A percentile compares a stretch with the other conserved stretches of the same genome.
These are phyloP conservation scores for Muscicapa striata DNA, from an alignment of 2,797 vertebrate species.

Conservation along the genomic window DNA sequence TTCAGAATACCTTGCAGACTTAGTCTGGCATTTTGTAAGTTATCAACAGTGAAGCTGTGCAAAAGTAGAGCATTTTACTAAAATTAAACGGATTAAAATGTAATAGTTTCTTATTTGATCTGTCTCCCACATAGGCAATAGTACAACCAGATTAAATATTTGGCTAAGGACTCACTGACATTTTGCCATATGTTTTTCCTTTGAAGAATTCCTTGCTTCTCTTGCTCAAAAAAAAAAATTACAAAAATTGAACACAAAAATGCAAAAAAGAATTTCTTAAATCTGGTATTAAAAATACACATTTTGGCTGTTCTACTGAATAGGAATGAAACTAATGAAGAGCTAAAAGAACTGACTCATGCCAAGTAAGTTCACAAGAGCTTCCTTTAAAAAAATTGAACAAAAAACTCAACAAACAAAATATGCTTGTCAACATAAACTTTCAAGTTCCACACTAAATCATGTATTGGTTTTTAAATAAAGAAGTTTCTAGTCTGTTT, in stretches of 20 bases:
- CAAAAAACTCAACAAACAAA: accelerated
- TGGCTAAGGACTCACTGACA: not conserved
- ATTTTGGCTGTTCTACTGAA: not conserved
- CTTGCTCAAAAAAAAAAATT: not conserved
- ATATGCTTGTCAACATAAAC: not conserved
- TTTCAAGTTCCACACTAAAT: not conserved
- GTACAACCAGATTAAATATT: not conserved
- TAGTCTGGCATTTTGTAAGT: not conserved
- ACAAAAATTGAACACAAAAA: not conserved
- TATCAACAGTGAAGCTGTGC: not conserved
- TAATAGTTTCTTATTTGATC: not conserved
- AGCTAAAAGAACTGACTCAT: not conserved
- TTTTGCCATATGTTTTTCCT: not conserved
- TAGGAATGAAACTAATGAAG: not conserved
- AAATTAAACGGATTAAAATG: not conserved
- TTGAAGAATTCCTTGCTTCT: not conserved
- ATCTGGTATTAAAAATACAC: not conserved
- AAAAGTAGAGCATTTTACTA: not conserved
- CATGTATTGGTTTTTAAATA: not conserved
- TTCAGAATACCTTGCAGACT: not conserved
- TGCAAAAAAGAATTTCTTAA: not conserved
- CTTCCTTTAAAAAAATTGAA: not conserved
- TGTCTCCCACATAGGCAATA: not conserved
- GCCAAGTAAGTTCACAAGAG: not conserved
- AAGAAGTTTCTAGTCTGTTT: not conserved